These are phyloP conservation scores for Platerodrilus igneus DNA, from an alignment of 2,888 invertebrate species.

Conservation along the genomic window DNA sequence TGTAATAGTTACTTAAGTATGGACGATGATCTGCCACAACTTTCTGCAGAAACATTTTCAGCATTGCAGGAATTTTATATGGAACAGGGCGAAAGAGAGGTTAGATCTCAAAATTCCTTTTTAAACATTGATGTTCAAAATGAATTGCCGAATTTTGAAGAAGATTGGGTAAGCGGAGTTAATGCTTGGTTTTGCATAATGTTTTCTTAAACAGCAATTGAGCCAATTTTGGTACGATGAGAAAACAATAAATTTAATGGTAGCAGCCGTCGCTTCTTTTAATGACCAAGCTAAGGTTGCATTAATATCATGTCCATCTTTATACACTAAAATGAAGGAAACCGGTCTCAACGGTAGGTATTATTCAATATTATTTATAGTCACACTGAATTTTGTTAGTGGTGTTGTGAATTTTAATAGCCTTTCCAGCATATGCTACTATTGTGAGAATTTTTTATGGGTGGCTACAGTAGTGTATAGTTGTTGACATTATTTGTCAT, in stretches of 20 bases:
- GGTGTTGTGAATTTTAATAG: too few relatives aligned
- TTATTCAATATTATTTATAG: neutral
- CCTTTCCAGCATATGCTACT: too few relatives aligned
- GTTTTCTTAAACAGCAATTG: slow-evolving; percentile 74
- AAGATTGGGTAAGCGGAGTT: slow-evolving; percentile 68
- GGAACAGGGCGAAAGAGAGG: slow-evolving; percentile 63
- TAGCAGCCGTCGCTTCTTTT: slow-evolving; percentile 59
- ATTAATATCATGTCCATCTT: slow-evolving; percentile 82
- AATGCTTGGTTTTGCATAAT: slow-evolving; percentile 7
- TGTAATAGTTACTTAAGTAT: too few relatives aligned
- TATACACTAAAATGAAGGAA: slow-evolving; percentile 65
- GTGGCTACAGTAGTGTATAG: too few relatives aligned
- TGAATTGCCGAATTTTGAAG: slow-evolving; percentile 50
- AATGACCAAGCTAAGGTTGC: slow-evolving; percentile 62
- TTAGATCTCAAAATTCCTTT: too few relatives aligned
- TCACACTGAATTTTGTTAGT: neutral
- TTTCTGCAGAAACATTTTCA: slow-evolving; percentile 67
- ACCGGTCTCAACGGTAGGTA: slow-evolving; percentile 49
- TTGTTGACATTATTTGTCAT: too few relatives aligned
- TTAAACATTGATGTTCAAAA: slow-evolving; percentile 34
- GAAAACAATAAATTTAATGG: slow-evolving; percentile 67
- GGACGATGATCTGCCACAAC: slow-evolving; percentile 60
- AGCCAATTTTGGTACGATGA: slow-evolving; percentile 98
- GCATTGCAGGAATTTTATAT: slow-evolving; percentile 73
- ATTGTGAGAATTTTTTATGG: too few relatives aligned